phyloP scores from a whole-genome alignment of 2,888 invertebrate genomes.

The Protophormia terraenovae region DNA sequence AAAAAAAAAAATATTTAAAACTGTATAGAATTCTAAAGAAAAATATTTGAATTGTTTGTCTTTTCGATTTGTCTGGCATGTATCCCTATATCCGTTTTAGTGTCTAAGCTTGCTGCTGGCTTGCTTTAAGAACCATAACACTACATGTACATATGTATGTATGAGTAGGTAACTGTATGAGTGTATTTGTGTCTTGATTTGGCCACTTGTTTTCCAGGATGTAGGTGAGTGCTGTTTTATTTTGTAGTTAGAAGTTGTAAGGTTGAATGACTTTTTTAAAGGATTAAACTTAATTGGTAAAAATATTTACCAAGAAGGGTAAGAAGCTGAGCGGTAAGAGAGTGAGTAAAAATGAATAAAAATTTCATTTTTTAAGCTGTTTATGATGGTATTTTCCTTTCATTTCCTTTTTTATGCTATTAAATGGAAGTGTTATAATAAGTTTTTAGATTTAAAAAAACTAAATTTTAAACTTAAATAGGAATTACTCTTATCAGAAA shows the following conservation, averaged over 20 bases:
- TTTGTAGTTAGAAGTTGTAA: slow-evolving; percentile 53
- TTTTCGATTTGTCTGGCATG: slow-evolving; percentile 69
- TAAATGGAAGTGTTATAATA: slow-evolving; percentile 39
- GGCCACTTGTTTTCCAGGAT: slow-evolving; percentile 62
- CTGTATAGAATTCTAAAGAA: slow-evolving; percentile 64
- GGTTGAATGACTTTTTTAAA: slow-evolving; percentile 67
- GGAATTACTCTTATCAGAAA: neutral
- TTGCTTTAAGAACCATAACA: neutral
- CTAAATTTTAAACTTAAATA: slow-evolving; percentile 16
- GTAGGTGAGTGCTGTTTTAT: slow-evolving; percentile 65
- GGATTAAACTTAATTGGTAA: slow-evolving; percentile 67
- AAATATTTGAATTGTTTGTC: slow-evolving; percentile 68
- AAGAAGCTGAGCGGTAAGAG: neutral
- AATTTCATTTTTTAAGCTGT: slow-evolving; percentile 32
- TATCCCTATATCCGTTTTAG: slow-evolving; percentile 64
- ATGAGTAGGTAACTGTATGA: neutral
- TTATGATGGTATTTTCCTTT: neutral
- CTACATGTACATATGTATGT: neutral
- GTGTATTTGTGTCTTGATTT: slow-evolving; percentile 41
- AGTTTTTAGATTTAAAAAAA: neutral
- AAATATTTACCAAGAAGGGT: slow-evolving; percentile 27
- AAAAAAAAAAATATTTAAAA: slow-evolving; percentile 37
- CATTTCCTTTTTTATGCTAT: neutral
- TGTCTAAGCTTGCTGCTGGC: slow-evolving; percentile 19
- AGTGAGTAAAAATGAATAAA: neutral